Evolutionary conservation across 2,113 vertebrate genomes (phyloP), one percentile per base, ranked within the genome.

Genomic region (Urocitellus parryii): DNA sequence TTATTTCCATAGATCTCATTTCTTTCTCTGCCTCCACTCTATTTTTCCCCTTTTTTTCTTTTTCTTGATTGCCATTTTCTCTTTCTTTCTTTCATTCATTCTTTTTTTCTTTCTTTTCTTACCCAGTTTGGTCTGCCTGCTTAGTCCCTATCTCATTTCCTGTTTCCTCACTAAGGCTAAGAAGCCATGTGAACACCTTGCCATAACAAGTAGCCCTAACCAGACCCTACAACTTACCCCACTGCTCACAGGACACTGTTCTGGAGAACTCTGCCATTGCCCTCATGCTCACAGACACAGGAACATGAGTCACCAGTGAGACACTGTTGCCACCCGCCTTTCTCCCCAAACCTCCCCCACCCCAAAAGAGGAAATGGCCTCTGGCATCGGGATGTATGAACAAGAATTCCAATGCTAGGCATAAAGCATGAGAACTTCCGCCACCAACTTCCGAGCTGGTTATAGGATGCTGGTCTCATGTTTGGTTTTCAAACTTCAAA

Each of bases 291-390:
- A 34, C 88, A 97, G 79, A 89, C 95, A 88, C 45, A 65, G 90
- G 94, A 84, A 63, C 76, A 17, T 91, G 97, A 97, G 85, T 96
- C 96, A 96, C 84, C 89, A 72, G 2, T 94, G 97, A 97, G 79
- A 93, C 89, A 94, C 83, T 94, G 83, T 78, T 82, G 34, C 96
- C 87, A 58, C 83, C 74, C 9, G 20, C 86, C 73, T 94, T 90
- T 95, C 95, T 92, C 89, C 77, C 73, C 39, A 78, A 72, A 51
- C 82, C 78, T 63, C 73, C 70, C 81, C 45, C 45, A 11, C 2
- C 56, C 20, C 24, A 48, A 96, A 94, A 88, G 91, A 97, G 97
- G 96, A 97, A 97, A 27, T 78, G 96, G 65, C 96, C 95, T 95
- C 83, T 97, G 96, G 95, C 96, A 84, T 8, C 0, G 93, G 72